A percentile compares a stretch with the other conserved stretches of the same genome.
Conservation (phyloP, 2,888 invertebrate genomes). For the Xylota sylvarum region DNA sequence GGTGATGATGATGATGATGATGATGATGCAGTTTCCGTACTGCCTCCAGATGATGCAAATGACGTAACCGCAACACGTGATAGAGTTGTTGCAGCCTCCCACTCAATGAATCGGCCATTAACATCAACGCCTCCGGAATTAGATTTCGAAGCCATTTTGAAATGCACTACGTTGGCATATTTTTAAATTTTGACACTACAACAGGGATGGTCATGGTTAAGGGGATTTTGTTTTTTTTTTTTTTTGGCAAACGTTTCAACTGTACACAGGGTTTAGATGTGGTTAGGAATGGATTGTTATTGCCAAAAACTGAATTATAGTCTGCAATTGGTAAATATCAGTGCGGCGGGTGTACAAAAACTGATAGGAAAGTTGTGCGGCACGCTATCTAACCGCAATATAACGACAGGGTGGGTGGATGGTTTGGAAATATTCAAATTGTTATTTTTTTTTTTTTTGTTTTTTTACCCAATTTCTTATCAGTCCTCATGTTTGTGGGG, state of each 20-base stretch:
- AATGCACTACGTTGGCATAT: slow-evolving; percentile 40
- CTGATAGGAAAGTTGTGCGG: neutral
- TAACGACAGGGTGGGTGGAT: neutral
- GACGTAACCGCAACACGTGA: slow-evolving; percentile 72
- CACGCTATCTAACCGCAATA: neutral
- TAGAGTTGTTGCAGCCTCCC: slow-evolving; percentile 70
- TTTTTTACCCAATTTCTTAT: slow-evolving; percentile 16
- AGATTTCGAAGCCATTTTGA: slow-evolving; percentile 58
- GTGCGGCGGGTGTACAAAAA: slow-evolving; percentile 13
- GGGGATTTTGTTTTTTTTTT: neutral
- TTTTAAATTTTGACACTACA: slow-evolving; percentile 45
- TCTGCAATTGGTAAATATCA: neutral
- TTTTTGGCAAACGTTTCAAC: slow-evolving; percentile 51
- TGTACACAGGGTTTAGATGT: slow-evolving; percentile 41
- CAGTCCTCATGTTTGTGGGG: neutral
- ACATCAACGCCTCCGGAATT: slow-evolving; percentile 46
- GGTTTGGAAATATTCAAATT: slow-evolving; percentile 26
- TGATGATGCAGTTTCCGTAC: slow-evolving; percentile 11
- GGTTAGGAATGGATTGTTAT: slow-evolving; percentile 26
- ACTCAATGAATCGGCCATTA: slow-evolving; percentile 57
- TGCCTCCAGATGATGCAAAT: slow-evolving; percentile 42
- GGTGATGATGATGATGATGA: slow-evolving; percentile 44
- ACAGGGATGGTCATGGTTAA: slow-evolving; percentile 28
- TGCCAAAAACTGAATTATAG: slow-evolving; percentile 32
- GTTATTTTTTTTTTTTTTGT: neutral